Evolutionary conservation across 2,113 vertebrate genomes (phyloP).

Genomic region (Gorsachius goisagi): DNA sequence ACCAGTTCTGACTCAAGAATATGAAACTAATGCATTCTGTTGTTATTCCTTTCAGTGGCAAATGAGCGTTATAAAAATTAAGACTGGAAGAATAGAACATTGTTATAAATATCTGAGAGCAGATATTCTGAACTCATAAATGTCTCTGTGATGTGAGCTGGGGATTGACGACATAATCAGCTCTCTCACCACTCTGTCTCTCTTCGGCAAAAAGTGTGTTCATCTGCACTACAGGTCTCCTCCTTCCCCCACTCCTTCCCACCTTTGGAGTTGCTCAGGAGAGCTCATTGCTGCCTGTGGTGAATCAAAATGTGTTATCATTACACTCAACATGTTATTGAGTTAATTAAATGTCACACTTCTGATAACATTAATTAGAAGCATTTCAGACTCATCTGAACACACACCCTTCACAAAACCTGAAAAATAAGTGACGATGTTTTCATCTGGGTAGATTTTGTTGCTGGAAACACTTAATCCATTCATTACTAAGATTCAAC

Average conservation of each 20-base stretch:
- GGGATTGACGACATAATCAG: not conserved
- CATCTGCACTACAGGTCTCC: not conserved
- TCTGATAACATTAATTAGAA: slow-evolving; percentile 74
- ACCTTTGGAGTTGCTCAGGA: slow-evolving; percentile 28
- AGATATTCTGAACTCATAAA: not conserved
- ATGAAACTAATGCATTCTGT: not conserved
- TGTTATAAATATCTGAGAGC: not conserved
- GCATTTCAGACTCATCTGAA: slow-evolving; percentile 40
- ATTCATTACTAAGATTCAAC: not conserved
- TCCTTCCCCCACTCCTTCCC: not conserved
- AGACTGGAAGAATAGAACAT: not conserved
- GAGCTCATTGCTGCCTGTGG: slow-evolving; percentile 40
- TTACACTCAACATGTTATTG: slow-evolving; percentile 67
- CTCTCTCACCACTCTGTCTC: not conserved
- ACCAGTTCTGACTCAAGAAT: not conserved
- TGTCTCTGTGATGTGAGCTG: not conserved
- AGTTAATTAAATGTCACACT: slow-evolving; percentile 79
- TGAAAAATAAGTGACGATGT: not conserved
- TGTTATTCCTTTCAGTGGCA: not conserved
- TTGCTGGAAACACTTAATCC: not conserved
- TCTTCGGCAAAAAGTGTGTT: not conserved
- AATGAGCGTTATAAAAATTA: not conserved
- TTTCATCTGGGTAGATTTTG: not conserved
- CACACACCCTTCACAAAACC: slow-evolving; percentile 6
- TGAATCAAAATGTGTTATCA: slow-evolving; percentile 70